Evolutionary conservation across 2,888 invertebrate genomes (phyloP), one percentile per base, ranked within the genome.

Genomic region (Sycophila texana): DNA sequence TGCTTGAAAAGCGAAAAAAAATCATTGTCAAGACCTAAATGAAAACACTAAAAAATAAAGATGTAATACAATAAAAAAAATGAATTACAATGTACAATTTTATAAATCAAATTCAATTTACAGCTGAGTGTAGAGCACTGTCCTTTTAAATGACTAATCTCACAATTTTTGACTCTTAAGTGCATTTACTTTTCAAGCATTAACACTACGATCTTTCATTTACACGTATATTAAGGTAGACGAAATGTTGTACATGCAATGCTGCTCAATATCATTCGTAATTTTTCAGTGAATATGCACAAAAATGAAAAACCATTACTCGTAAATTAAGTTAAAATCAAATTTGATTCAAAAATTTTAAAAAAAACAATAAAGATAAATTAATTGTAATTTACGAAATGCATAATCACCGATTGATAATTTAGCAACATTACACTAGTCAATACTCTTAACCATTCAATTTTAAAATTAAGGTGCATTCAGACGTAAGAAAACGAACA

Each of bases 151-250:
- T 30, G 60, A 55, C 7, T 49, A 72, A 66, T 16, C n/a, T 60
- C 60, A 61, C n/a, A 77, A 51, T 57, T 79, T 79, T 65, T 51
- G 51, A 78, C 49, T 68, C 66, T 63, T 20, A 63, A 76, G 73
- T 74, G 80, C 77, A 80, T 80, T 80, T 80, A 77, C 80, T 80
- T 80, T 80, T 80, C 80, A 80, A 80, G 80, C 73, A 80, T 80
- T 39, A 70, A 76, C 58, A 76, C 72, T 61, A 74, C 55, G 60
- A 73, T 78, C 55, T 72, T 49, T 70, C 39, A 26, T 75, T 39
- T 10, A 39, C 10, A 39, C 7, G 7, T 39, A 39, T 39, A 39
- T 10, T 39, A 39, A 39, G 0, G 39, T 10, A 39, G 39, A 7
- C 39, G 39, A 39, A 10, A 39, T 39, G 7, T 5, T 39, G 39